phyloP scores from a whole-genome alignment of 1,140 invertebrate genomes.

The Drosophila pseudoobscura region DNA sequence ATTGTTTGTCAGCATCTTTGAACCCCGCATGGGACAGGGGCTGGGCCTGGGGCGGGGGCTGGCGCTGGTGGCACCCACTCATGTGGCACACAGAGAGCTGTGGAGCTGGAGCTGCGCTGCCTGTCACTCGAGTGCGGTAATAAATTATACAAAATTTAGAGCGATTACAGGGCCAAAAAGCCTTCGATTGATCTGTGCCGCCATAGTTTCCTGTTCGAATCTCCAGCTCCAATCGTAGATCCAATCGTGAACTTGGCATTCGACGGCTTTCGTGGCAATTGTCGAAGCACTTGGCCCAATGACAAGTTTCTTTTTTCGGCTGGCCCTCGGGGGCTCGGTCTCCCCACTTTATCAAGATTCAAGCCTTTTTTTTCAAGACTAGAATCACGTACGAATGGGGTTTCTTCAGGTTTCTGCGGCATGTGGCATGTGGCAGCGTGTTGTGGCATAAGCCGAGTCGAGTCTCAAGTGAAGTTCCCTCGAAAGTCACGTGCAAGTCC shows the following conservation, averaged over 20 bases:
- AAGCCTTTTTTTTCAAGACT: constrained; percentile 26
- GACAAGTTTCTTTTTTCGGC: constrained; percentile 45
- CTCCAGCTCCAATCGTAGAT: constrained; percentile 11
- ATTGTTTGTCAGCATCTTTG: constrained; percentile 81
- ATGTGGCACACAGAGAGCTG: constrained; percentile 28
- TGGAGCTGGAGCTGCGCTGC: neutral
- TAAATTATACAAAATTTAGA: constrained; percentile 72
- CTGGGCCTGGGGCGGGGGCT: no score
- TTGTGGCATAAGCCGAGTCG: constrained; percentile 52
- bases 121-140: constrained; percentile 60
- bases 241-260: constrained; percentile 33
- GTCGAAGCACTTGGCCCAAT: constrained; percentile 50
- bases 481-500: constrained; percentile 54
- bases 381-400: constrained; percentile 61
- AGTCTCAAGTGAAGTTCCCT: constrained; percentile 27
- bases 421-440: constrained; percentile 15
- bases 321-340: constrained; percentile 21
- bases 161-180: constrained; percentile 61
- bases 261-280: constrained; percentile 1
- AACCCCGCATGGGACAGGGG: constrained; percentile 34
- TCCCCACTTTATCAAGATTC: constrained; percentile 39
- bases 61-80: neutral
- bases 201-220: constrained; percentile 64
- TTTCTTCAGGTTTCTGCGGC: neutral
- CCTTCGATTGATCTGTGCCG: constrained; percentile 67